phyloP scores from a whole-genome alignment of 2,888 invertebrate species.

The Dynastes grantii region DNA sequence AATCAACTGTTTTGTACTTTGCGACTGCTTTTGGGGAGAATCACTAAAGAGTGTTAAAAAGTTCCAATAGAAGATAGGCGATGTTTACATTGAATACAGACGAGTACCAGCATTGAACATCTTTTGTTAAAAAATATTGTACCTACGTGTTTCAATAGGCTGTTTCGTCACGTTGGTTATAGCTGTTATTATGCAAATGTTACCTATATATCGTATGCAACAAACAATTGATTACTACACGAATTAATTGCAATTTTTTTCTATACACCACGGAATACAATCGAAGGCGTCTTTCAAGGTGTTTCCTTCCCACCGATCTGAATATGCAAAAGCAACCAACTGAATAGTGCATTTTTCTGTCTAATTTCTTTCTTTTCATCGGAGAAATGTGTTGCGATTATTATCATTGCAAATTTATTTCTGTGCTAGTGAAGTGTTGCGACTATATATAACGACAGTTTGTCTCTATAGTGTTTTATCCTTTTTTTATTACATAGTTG shows the following conservation, averaged over 20 bases:
- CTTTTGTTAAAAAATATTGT: neutral
- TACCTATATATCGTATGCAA: slow-evolving; percentile 25
- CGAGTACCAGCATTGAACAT: neutral
- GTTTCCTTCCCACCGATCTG: slow-evolving; percentile 37
- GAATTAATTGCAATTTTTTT: slow-evolving; percentile 39
- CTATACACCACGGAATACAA: slow-evolving; percentile 10
- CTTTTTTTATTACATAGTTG: slow-evolving; percentile 18
- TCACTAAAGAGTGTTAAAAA: no score
- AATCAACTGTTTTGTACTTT: no score
- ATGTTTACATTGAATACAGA: no score
- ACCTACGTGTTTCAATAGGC: neutral
- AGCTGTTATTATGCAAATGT: slow-evolving; percentile 9
- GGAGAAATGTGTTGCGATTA: slow-evolving; percentile 35
- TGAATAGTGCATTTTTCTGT: slow-evolving; percentile 18
- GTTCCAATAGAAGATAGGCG: no score
- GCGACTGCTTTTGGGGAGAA: no score
- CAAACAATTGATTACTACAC: slow-evolving; percentile 36
- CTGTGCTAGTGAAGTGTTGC: slow-evolving; percentile 20
- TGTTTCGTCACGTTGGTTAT: slow-evolving; percentile 23
- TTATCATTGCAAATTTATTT: slow-evolving; percentile 6
- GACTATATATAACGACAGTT: slow-evolving; percentile 1
- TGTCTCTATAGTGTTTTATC: slow-evolving; percentile 13
- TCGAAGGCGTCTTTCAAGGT: slow-evolving; percentile 43
- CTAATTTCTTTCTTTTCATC: slow-evolving; percentile 21
- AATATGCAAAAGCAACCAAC: slow-evolving; percentile 3